Percentiles rank a stretch among this genome's conserved stretches.
Conservation (phyloP, 2,888 invertebrate genomes). For the Tortricodes alternella region DNA sequence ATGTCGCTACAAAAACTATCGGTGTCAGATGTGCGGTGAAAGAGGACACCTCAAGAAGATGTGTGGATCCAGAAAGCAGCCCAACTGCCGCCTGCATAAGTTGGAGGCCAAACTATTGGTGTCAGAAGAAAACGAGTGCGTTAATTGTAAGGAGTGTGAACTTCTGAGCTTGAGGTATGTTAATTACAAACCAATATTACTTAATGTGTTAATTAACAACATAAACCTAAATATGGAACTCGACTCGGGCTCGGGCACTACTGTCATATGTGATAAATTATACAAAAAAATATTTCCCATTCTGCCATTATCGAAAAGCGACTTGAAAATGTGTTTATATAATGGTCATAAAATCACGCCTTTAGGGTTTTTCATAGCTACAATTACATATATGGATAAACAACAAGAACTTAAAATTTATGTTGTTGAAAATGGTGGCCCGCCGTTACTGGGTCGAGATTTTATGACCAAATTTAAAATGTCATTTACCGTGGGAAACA, state of each 20-base stretch:
- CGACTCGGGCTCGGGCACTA: slow-evolving; percentile 14
- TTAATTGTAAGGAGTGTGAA: slow-evolving; percentile 23
- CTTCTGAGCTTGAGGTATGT: slow-evolving; percentile 19
- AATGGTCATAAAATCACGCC: slow-evolving; percentile 28
- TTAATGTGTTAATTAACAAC: background rate
- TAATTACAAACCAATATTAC: slow-evolving; percentile 8
- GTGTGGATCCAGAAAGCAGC: background rate
- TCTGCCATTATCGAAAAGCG: background rate
- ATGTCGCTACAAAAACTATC: slow-evolving; percentile 19
- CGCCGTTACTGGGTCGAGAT: slow-evolving; percentile 26
- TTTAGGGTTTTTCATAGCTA: slow-evolving; percentile 11
- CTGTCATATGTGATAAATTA: background rate
- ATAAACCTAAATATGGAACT: slow-evolving; percentile 16
- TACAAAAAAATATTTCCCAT: background rate
- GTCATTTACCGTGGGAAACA: background rate
- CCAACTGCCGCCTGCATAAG: no score
- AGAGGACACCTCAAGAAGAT: slow-evolving; percentile 8
- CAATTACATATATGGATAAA: background rate
- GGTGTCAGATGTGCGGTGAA: slow-evolving; percentile 15
- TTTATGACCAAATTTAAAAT: slow-evolving; percentile 23
- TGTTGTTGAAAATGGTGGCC: slow-evolving; percentile 18
- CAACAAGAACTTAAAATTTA: background rate
- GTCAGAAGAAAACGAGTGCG: no score
- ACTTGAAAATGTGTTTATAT: slow-evolving; percentile 20
- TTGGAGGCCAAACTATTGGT: no score